Percentiles rank a stretch among this genome's conserved stretches.
Conservation (phyloP, 1,140 invertebrate species). For the Drosophila parvula region DNA sequence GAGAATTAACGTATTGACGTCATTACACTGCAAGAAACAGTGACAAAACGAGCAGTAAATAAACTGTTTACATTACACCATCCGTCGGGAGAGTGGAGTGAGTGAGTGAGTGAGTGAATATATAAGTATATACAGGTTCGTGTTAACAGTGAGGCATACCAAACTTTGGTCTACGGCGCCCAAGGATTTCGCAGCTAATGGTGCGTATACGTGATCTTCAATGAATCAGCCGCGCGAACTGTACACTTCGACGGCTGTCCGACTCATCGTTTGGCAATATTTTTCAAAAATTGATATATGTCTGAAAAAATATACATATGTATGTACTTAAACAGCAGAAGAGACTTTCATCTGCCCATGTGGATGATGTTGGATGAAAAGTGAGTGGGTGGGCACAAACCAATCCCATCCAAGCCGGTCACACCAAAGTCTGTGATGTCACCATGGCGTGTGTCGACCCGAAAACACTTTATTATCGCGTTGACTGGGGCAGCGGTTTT, state of each 20-base stretch:
- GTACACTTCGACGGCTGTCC: conserved; percentile 21
- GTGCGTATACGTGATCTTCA: conserved; percentile 74
- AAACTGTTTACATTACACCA: conserved; percentile 59
- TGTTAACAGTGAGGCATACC: conserved; percentile 50
- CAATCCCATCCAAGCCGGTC: conserved; percentile 54
- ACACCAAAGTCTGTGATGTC: conserved; percentile 60
- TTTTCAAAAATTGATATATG: conserved; percentile 53
- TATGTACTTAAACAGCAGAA: conserved; percentile 20
- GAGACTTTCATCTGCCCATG: conserved; percentile 48
- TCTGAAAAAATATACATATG: conserved; percentile 56
- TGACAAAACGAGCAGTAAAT: conserved; percentile 55
- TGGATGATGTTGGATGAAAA: conserved; percentile 29
- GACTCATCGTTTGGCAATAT: conserved; percentile 72
- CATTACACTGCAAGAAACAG: conserved; percentile 71
- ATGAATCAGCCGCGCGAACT: conserved; percentile 59
- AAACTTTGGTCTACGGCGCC: conserved; percentile 57
- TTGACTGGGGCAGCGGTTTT: conserved; percentile 34
- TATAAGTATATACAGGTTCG: conserved; percentile 41
- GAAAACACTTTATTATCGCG: conserved; percentile 61
- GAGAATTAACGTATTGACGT: conserved; percentile 64
- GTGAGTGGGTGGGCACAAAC: conserved; percentile 47
- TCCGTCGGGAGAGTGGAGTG: conserved; percentile 39
- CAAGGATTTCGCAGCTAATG: conserved; percentile 75
- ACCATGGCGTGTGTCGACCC: conserved; percentile 63
- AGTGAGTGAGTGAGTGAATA: conserved; percentile 41